Conservation (phyloP, 2,113 vertebrate species). For the Natator depressus region DNA sequence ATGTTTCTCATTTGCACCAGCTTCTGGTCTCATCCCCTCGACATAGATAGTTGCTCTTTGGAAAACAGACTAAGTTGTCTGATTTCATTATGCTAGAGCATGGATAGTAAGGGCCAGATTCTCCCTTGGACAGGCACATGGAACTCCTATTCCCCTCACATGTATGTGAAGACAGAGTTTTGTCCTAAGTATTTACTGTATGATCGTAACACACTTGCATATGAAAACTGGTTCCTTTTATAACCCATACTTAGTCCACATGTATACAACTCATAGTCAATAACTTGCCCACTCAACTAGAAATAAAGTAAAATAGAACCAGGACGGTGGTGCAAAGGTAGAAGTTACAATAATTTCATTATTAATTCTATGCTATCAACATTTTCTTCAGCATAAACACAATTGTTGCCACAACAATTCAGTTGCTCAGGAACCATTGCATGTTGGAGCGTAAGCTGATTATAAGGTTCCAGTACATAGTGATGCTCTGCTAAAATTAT, state of each 20-base stretch:
- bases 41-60: background rate
- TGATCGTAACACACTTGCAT: background rate
- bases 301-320: background rate
- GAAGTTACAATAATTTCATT: background rate
- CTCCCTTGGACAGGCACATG: accelerated
- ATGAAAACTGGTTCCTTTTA: background rate
- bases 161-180: background rate
- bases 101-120: background rate
- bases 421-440: background rate
- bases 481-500: background rate
- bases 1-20: background rate
- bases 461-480: background rate
- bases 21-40: background rate
- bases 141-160: background rate
- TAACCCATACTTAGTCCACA: background rate
- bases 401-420: background rate
- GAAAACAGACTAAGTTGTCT: background rate
- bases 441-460: background rate
- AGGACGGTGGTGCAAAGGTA: background rate
- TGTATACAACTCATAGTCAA: background rate
- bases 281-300: background rate
- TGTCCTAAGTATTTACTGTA: background rate
- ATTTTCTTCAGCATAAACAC: conserved; percentile 1
- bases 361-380: background rate
- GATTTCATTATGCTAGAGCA: background rate